phyloP scores from a whole-genome alignment of 2,888 invertebrate species.

The Linnaemya tessellans region DNA sequence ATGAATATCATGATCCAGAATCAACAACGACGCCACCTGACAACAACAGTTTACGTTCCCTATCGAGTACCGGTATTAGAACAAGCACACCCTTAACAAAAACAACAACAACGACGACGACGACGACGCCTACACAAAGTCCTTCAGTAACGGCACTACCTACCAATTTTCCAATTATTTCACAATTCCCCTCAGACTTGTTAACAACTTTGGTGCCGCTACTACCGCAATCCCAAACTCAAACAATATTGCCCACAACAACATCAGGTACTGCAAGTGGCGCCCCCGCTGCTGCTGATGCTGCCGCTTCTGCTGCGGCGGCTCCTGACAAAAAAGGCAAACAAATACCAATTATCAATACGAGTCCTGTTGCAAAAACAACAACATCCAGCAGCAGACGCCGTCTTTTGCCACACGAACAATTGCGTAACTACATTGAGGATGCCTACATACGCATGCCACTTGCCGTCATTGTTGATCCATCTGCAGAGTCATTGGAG shows the following conservation, averaged over 20 bases:
- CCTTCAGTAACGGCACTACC: constrained; percentile 30
- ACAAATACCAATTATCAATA: constrained; percentile 65
- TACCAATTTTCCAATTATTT: constrained; percentile 31
- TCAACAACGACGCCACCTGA: constrained; percentile 54
- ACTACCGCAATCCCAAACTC: constrained; percentile 11
- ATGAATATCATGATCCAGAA: constrained; percentile 75
- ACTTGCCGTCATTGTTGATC: constrained; percentile 83
- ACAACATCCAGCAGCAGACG: constrained; percentile 69
- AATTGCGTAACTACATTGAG: constrained; percentile 82
- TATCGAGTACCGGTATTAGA: constrained; percentile 55
- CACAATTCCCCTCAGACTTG: constrained; percentile 41
- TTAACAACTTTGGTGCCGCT: constrained; percentile 67
- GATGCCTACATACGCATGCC: constrained; percentile 83
- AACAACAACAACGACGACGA: neutral
- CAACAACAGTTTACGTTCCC: constrained; percentile 29
- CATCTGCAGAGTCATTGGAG: constrained; percentile 80
- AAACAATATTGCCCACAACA: constrained; percentile 29
- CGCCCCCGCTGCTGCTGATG: constrained; percentile 62
- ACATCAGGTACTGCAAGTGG: constrained; percentile 61
- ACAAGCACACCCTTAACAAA: constrained; percentile 11
- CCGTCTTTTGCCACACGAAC: constrained; percentile 81
- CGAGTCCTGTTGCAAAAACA: constrained; percentile 39
- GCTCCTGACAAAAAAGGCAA: constrained; percentile 71
- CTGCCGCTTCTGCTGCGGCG: constrained; percentile 61
- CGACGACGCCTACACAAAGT: constrained; percentile 38